Conservation (phyloP, 2,888 invertebrate species). For the Acanthoscelides obtectus region DNA sequence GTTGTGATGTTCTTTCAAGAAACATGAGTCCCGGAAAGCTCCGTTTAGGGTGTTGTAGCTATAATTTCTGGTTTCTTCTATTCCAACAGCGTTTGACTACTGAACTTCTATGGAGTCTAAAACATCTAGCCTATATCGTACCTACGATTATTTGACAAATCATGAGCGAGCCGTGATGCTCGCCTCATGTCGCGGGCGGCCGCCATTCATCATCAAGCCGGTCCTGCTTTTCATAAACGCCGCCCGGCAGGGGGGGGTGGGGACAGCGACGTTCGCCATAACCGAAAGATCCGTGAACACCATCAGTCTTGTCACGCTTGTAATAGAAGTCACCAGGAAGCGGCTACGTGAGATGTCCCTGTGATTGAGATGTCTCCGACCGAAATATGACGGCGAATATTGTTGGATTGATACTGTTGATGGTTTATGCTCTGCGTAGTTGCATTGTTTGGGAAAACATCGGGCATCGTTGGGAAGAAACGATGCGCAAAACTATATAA, state of each 20-base stretch:
- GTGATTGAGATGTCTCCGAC: neutral
- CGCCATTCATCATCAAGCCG: neutral
- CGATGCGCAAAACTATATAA: no score
- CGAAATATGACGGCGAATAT: neutral
- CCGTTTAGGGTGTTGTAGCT: no score
- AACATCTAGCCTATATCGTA: neutral
- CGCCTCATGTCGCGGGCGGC: neutral
- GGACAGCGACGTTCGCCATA: slow-evolving; percentile 1
- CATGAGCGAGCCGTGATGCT: neutral
- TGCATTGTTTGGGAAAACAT: no score
- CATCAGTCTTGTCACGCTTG: slow-evolving; percentile 5
- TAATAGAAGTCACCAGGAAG: neutral
- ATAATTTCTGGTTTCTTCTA: no score
- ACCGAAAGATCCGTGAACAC: slow-evolving; percentile 19
- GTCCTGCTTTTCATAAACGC: neutral
- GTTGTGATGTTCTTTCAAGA: no score
- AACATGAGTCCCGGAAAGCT: no score
- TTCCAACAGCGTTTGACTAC: no score
- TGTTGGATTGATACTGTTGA: neutral
- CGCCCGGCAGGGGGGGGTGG: neutral
- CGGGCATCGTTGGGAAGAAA: no score
- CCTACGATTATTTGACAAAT: neutral
- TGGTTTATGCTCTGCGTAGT: no score
- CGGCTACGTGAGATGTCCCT: neutral
- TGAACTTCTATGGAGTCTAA: no score